Evolutionary conservation across 1,140 invertebrate species (phyloP).

Genomic region (Dendrolimus kikuchii): DNA sequence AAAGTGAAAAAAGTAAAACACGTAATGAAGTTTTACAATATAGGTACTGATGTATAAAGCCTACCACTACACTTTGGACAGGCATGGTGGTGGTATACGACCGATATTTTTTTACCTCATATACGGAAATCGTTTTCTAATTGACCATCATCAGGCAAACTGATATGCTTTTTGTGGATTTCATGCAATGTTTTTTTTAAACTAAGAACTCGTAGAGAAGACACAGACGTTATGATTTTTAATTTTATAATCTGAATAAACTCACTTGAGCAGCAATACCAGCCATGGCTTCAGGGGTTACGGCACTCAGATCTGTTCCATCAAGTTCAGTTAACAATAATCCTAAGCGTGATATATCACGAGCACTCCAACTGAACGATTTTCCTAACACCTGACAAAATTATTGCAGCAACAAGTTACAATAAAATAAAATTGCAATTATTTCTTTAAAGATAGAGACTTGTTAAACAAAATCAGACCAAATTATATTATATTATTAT

Average conservation of each 20-base stretch:
- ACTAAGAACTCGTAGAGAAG: too few relatives aligned
- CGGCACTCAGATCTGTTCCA: slow-evolving; percentile 33
- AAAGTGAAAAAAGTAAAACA: background rate
- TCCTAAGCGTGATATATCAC: slow-evolving; percentile 47
- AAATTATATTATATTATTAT: too few relatives aligned
- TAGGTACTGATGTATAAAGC: too few relatives aligned
- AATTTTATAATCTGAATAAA: background rate
- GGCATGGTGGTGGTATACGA: too few relatives aligned
- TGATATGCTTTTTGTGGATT: too few relatives aligned
- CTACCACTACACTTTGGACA: too few relatives aligned
- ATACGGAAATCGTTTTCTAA: too few relatives aligned
- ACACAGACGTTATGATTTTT: too few relatives aligned
- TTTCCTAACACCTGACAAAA: slow-evolving; percentile 45
- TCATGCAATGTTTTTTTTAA: too few relatives aligned
- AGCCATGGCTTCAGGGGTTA: slow-evolving; percentile 50
- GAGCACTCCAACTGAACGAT: slow-evolving; percentile 50
- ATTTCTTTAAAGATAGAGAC: background rate
- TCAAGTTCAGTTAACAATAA: slow-evolving; percentile 46
- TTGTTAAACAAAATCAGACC: too few relatives aligned
- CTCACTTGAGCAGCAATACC: slow-evolving; percentile 47
- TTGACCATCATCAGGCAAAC: too few relatives aligned
- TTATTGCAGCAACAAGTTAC: slow-evolving; percentile 9
- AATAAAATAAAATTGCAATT: slow-evolving; percentile 1
- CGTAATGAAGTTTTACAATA: background rate
- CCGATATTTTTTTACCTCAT: too few relatives aligned